Percentiles rank a stretch among this genome's conserved stretches.
Evolutionary conservation across 1,140 invertebrate genomes (phyloP).

Genomic region (Philotrypesis tridentata): DNA sequence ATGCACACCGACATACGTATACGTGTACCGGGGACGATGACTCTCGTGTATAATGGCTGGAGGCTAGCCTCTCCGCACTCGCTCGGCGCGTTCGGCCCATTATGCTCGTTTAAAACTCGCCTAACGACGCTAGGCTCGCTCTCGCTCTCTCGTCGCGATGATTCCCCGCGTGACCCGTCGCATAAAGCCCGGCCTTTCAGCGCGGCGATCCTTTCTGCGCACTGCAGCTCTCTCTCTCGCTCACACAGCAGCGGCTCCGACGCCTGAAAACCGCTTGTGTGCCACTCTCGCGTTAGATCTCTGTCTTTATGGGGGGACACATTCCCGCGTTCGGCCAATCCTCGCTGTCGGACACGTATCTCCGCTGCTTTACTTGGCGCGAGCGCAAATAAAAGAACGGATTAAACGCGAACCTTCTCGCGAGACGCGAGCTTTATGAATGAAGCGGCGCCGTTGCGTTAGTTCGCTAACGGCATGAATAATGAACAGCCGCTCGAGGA

Average conservation of each 20-base stretch:
- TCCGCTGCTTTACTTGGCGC: too few species aligned
- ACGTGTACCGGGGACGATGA: neutral
- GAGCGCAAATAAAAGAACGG: neutral
- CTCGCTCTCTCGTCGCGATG: too few species aligned
- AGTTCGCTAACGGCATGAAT: neutral
- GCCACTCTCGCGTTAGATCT: too few species aligned
- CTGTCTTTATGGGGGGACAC: too few species aligned
- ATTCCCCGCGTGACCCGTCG: conserved; percentile 8
- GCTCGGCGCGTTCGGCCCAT: conserved; percentile 4
- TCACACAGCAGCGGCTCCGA: too few species aligned
- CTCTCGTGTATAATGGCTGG: neutral
- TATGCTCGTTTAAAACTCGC: conserved; percentile 18
- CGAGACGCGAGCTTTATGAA: neutral
- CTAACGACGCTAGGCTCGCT: conserved; percentile 4
- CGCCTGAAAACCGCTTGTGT: neutral
- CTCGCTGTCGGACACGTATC: too few species aligned
- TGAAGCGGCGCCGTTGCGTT: neutral
- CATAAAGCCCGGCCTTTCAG: neutral
- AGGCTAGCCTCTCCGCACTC: neutral
- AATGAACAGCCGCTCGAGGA: conserved; percentile 9
- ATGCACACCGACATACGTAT: neutral
- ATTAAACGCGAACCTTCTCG: too few species aligned
- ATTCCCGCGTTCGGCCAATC: too few species aligned
- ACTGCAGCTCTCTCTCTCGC: too few species aligned
- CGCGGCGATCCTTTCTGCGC: neutral